Evolutionary conservation across 2,113 vertebrate genomes (phyloP).

Genomic region (Prunella fulvescens): DNA sequence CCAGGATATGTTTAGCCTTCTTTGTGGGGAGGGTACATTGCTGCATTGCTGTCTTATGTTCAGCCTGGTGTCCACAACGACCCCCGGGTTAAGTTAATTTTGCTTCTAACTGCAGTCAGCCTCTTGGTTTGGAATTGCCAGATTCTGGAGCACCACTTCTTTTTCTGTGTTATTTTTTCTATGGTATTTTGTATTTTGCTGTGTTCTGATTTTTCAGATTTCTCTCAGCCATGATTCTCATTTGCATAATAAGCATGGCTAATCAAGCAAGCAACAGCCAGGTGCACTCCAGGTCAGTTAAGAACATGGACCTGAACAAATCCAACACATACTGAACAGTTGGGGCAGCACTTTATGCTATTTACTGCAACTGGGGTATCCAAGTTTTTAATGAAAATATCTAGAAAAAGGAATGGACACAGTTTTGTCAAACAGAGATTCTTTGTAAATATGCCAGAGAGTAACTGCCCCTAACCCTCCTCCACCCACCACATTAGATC

Average conservation of each 20-base stretch:
- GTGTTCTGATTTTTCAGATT: neutral
- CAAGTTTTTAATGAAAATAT: neutral
- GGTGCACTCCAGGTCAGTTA: neutral
- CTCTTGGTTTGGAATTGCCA: neutral
- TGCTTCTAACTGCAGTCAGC: neutral
- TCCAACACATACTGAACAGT: neutral
- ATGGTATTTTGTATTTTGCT: neutral
- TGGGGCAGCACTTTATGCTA: neutral
- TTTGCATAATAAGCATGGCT: neutral
- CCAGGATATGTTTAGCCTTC: neutral
- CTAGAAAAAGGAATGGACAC: neutral
- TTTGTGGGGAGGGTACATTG: neutral
- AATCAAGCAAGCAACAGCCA: neutral
- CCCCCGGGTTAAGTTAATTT: neutral
- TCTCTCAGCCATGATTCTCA: neutral
- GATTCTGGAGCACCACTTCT: neutral
- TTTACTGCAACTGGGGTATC: neutral
- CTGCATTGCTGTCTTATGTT: neutral
- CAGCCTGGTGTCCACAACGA: neutral
- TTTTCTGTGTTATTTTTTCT: neutral
- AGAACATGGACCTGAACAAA: neutral
- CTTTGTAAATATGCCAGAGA: neutral
- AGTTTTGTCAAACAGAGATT: neutral
- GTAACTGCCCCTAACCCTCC: neutral
- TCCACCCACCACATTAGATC: neutral